phyloP scores from a whole-genome alignment of 92 coral and sea anemone genomes.

The Palythoa grandis region DNA sequence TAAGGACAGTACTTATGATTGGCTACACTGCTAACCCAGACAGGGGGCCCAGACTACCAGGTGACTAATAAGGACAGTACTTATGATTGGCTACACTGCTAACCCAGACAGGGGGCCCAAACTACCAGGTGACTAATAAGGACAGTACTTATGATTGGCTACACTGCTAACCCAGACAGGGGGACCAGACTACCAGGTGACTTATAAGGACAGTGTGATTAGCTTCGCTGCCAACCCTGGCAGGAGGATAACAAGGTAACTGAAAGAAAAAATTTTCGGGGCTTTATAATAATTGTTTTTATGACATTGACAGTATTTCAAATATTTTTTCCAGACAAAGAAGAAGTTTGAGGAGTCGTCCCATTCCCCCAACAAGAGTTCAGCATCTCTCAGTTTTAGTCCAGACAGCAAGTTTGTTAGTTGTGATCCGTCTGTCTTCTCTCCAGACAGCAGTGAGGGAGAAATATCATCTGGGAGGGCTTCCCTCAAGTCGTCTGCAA shows the following conservation, averaged over 20 bases:
- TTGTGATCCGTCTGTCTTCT: constrained; percentile 52
- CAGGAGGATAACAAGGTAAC: not conserved
- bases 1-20: no score
- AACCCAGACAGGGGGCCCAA: no score
- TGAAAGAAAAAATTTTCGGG: no score
- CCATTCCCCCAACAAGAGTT: constrained; percentile 58
- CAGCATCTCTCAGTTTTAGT: constrained; percentile 58
- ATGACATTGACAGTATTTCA: not conserved
- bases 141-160: no score
- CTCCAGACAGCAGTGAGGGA: constrained; percentile 85
- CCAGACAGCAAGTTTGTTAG: constrained; percentile 70
- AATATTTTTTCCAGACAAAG: constrained; percentile 59
- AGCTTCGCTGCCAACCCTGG: not conserved
- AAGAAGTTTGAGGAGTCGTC: constrained; percentile 80
- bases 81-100: no score
- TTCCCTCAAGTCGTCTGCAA: constrained; percentile 84
- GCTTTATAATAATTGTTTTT: not conserved
- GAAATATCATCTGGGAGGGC: constrained; percentile 58
- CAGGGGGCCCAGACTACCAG: no score
- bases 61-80: no score
- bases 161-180: no score
- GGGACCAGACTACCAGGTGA: not conserved
- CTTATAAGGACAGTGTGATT: not conserved
- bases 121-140: no score
- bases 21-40: no score